phyloP scores from a whole-genome alignment of 1,140 invertebrate genomes.

The Gryon sp. region DNA sequence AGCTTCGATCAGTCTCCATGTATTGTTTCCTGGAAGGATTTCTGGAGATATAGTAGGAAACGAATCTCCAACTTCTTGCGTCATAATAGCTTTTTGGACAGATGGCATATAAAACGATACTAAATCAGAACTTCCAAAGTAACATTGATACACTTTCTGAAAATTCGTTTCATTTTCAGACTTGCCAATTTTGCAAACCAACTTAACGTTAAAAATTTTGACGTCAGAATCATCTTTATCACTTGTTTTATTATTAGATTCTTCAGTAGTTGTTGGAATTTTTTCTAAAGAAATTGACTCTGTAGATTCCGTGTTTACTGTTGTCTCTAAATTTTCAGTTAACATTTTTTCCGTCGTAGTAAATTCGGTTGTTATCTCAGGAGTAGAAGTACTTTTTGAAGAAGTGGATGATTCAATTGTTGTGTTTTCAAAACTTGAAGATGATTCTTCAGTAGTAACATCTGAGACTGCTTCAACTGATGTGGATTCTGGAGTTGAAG shows the following conservation, averaged over 20 bases:
- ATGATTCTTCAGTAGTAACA: not conserved
- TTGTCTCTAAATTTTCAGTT: too few relatives aligned
- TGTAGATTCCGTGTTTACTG: too few relatives aligned
- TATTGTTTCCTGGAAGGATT: conserved; percentile 27
- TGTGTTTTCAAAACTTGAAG: not conserved
- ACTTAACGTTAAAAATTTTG: conserved; percentile 40
- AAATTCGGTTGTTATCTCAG: not conserved
- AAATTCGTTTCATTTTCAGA: conserved; percentile 7
- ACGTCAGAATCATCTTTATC: not conserved
- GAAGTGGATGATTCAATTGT: not conserved
- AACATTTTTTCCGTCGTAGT: conserved; percentile 1
- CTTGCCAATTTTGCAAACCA: conserved; percentile 42
- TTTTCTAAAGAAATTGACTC: not conserved
- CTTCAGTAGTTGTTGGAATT: not conserved
- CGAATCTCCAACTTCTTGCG: not conserved
- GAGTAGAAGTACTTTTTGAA: not conserved
- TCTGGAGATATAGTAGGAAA: conserved; percentile 12
- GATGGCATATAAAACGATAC: conserved; percentile 46
- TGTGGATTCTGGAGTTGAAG: conserved; percentile 1
- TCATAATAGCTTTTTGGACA: conserved; percentile 19
- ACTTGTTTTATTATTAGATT: not conserved
- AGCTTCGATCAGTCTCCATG: conserved; percentile 48
- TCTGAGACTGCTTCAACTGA: not conserved
- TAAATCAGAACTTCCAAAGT: conserved; percentile 29
- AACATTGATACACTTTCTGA: conserved; percentile 45